Evolutionary conservation across 2,888 invertebrate species (phyloP), one percentile per base, ranked within the genome.

Genomic region (Cylloceria caligata): DNA sequence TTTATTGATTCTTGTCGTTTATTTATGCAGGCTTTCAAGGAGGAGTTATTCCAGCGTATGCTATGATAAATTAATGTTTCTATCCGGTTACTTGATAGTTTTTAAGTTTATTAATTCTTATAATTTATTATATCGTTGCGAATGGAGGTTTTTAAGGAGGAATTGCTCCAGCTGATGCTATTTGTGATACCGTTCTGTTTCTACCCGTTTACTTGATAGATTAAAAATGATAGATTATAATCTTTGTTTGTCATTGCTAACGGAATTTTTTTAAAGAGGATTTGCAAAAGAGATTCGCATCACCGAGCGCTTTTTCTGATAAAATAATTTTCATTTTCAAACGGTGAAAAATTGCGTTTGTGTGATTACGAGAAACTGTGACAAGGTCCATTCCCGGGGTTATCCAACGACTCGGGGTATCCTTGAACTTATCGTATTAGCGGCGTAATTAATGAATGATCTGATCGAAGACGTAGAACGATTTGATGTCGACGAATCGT

Each of bases 351-450:
- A 71, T 45, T 45, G 19, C 11, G 9, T 21, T 36, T 34, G 9
- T 30, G 42, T 39, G 4, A 27, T 36, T 9, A 21, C 47, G 45
- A 21, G 47, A 77, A 76, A 76, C 62, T 73, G 68, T 72, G 27
- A 73, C 77, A 45, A 68, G 72, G 62, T 47, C 13, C 49, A 16
- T 57, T 9, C 11, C 5, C 71, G 68, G 73, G 68, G 72, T 81
- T 77, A 81, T 81, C 81, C 71, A 16, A 11, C 30, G 16, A 16
- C 11, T 39, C 55, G 21, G 39, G 13, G 19, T 57, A 62, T 45
- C 68, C 52, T 68, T 81, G 71, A 81, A 76, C 80, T 72, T 81
- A 67, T 62, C 55, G 39, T 24, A 60, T 64, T 27, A 1, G 39
- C 27, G 9, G 36, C 47, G 49, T 24, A 36, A 39, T 68, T 45